Conservation (phyloP, 2,888 invertebrate genomes). For the Chirona hameri region DNA sequence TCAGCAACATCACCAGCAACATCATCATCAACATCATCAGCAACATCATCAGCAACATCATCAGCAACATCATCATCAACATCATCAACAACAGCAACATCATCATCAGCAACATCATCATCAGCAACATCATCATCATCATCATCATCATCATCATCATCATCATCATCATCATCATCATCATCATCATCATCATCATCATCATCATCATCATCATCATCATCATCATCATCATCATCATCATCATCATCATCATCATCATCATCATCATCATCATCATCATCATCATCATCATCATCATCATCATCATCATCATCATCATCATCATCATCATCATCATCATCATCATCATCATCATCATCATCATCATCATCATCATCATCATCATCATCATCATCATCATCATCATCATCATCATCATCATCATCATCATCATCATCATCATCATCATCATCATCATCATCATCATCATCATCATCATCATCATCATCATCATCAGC, state of each 20-base stretch:
- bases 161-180: conserved; percentile 22
- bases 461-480: conserved; percentile 22
- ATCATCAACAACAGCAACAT: too few species aligned
- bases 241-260: conserved; percentile 22
- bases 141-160: conserved; percentile 22
- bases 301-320: conserved; percentile 22
- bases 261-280: conserved; percentile 22
- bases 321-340: conserved; percentile 22
- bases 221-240: conserved; percentile 22
- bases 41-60: too few species aligned
- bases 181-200: conserved; percentile 22
- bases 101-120: too few species aligned
- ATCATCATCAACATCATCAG: too few species aligned
- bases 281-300: conserved; percentile 22
- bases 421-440: conserved; percentile 22
- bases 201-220: conserved; percentile 22
- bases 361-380: conserved; percentile 22
- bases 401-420: conserved; percentile 22
- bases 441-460: conserved; percentile 22
- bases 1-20: too few species aligned
- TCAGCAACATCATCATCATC: too few species aligned
- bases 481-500: too few species aligned
- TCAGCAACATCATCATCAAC: too few species aligned
- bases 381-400: conserved; percentile 22
- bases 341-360: conserved; percentile 22